phyloP scores from a whole-genome alignment of 2,888 invertebrate genomes.

The Cephonodes hylas region DNA sequence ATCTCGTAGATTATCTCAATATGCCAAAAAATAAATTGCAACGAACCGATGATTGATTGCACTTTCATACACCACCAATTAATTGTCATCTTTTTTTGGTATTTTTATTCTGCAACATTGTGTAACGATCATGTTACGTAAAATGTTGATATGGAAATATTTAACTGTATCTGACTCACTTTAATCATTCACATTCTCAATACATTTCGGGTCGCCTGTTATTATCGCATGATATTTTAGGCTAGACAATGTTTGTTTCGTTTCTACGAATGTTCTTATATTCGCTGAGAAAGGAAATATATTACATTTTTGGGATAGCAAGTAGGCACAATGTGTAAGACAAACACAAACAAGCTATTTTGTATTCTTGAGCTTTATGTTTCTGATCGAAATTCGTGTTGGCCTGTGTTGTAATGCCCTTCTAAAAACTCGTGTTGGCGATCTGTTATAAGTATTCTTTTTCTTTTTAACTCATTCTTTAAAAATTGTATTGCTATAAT shows the following conservation, averaged over 20 bases:
- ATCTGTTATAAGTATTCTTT: neutral
- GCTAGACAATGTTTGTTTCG: neutral
- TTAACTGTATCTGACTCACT: neutral
- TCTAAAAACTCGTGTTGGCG: neutral
- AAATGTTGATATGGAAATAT: neutral
- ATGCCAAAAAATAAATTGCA: constrained; percentile 1
- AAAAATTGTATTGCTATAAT: neutral
- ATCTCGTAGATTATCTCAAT: neutral
- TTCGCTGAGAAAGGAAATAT: neutral
- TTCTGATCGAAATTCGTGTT: neutral
- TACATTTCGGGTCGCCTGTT: neutral
- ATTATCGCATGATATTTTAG: neutral
- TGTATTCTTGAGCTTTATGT: neutral
- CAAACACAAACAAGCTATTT: neutral
- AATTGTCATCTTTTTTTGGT: neutral
- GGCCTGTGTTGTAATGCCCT: too few species aligned
- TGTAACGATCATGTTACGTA: neutral
- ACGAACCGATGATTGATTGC: neutral
- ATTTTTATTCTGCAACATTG: neutral
- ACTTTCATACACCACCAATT: neutral
- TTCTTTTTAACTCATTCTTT: neutral
- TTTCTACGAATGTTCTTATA: constrained; percentile 6
- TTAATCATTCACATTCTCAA: neutral
- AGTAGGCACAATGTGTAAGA: neutral
- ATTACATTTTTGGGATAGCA: neutral